These are phyloP conservation scores for Bedellia somnulentella DNA, from an alignment of 2,888 invertebrate genomes.

Conservation along the genomic window DNA sequence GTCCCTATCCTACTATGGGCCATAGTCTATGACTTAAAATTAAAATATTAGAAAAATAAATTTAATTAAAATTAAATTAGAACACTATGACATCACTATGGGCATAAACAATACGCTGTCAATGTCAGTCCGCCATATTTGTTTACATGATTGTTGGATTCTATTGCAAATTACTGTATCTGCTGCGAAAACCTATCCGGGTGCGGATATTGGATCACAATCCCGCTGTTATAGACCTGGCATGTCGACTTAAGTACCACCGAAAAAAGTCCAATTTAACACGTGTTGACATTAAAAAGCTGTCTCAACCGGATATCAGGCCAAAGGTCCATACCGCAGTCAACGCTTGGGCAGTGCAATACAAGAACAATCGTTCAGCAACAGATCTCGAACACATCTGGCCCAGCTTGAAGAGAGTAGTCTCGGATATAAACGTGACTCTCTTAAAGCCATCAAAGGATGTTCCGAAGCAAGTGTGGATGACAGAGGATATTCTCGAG, in stretches of 20 bases:
- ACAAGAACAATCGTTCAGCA: not conserved
- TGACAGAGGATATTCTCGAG: constrained; percentile 6
- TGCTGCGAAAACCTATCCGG: not conserved
- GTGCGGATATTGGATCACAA: constrained; percentile 2
- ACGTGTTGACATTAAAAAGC: not conserved
- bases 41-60: no score
- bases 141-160: no score
- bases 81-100: no score
- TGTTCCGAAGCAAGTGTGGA: constrained; percentile 4
- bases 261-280: not conserved
- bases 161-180: no score
- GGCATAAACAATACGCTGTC: no score
- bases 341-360: not conserved
- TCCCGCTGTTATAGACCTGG: not conserved
- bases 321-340: not conserved
- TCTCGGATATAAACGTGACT: not conserved
- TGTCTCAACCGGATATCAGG: not conserved
- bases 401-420: not conserved
- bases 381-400: not conserved
- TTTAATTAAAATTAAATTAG: no score
- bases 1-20: no score
- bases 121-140: no score
- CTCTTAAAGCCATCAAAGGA: not conserved
- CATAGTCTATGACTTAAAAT: no score
- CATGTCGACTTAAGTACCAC: not conserved